These are phyloP conservation scores for Melipona beecheii DNA, from an alignment of 2,888 invertebrate genomes.

Conservation along the genomic window DNA sequence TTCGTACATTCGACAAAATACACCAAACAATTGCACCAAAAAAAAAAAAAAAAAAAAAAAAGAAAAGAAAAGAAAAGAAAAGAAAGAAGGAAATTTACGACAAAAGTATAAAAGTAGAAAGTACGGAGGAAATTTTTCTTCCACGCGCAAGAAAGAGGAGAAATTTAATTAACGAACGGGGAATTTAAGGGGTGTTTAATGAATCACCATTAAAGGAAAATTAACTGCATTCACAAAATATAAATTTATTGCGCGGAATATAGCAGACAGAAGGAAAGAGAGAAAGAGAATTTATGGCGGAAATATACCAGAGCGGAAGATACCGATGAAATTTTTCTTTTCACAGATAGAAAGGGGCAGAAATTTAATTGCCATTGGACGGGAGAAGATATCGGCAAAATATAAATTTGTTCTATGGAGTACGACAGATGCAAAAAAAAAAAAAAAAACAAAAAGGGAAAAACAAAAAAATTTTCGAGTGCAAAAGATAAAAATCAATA, in stretches of 20 bases:
- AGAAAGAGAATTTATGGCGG: too few species aligned
- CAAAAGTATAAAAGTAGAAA: not conserved
- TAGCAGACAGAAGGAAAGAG: too few species aligned
- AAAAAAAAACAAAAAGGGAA: not conserved
- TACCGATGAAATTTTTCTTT: too few species aligned
- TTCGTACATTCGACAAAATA: not conserved
- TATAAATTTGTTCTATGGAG: not conserved
- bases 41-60: not conserved
- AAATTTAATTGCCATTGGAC: too few species aligned
- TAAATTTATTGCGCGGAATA: too few species aligned
- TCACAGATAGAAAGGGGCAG: too few species aligned
- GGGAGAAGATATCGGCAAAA: not conserved
- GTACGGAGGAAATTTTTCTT: not conserved
- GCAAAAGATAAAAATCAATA: not conserved
- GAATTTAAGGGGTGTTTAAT: not conserved
- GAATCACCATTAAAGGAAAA: constrained; percentile 1
- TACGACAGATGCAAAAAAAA: not conserved
- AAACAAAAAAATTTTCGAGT: not conserved
- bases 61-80: not conserved
- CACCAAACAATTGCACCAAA: not conserved
- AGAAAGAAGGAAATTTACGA: not conserved
- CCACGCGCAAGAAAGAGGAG: not conserved
- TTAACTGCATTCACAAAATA: too few species aligned
- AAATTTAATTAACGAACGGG: not conserved
- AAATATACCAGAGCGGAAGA: too few species aligned